A percentile compares a stretch with the other conserved stretches of the same genome.
phyloP scores from a whole-genome alignment of 2,113 vertebrate genomes.

The Zingel zingel region DNA sequence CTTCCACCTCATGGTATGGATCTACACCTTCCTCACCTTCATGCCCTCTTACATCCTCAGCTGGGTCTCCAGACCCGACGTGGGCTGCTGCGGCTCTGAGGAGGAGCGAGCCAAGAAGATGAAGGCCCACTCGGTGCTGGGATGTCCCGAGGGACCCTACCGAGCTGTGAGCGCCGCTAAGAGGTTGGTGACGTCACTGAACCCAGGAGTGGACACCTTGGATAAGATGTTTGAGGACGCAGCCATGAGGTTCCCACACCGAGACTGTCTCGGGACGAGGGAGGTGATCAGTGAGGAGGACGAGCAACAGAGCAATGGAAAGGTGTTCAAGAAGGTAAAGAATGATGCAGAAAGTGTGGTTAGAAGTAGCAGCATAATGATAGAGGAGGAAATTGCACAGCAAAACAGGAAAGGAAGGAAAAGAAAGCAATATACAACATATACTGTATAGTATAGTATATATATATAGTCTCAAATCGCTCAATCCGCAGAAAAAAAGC shows the following conservation, averaged over 20 bases:
- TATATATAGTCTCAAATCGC: too few species aligned
- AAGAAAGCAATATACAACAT: too few species aligned
- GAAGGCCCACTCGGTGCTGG: constrained; percentile 88
- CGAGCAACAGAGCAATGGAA: constrained; percentile 93
- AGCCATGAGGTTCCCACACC: constrained; percentile 86
- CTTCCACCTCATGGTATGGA: constrained; percentile 88
- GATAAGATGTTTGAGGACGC: constrained; percentile 91
- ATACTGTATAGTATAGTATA: too few species aligned
- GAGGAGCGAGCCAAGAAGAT: constrained; percentile 85
- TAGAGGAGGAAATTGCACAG: too few species aligned
- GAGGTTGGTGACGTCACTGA: constrained; percentile 84
- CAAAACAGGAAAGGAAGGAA: too few species aligned
- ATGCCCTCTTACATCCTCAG: constrained; percentile 89
- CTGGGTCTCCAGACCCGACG: constrained; percentile 9
- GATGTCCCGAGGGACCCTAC: constrained; percentile 87
- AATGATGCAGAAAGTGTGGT: neutral
- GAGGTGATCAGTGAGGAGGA: constrained; percentile 94
- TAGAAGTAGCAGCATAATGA: neutral
- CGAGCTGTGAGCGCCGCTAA: constrained; percentile 87
- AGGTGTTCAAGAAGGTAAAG: constrained; percentile 95
- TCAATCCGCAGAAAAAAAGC: too few species aligned
- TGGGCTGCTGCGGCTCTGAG: constrained; percentile 75
- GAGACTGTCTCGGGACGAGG: constrained; percentile 91
- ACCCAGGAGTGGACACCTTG: constrained; percentile 90
- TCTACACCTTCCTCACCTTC: constrained; percentile 89